Percentiles rank a stretch among this genome's conserved stretches.
phyloP scores from a whole-genome alignment of 2,888 invertebrate genomes.

The Cryptops parisi region DNA sequence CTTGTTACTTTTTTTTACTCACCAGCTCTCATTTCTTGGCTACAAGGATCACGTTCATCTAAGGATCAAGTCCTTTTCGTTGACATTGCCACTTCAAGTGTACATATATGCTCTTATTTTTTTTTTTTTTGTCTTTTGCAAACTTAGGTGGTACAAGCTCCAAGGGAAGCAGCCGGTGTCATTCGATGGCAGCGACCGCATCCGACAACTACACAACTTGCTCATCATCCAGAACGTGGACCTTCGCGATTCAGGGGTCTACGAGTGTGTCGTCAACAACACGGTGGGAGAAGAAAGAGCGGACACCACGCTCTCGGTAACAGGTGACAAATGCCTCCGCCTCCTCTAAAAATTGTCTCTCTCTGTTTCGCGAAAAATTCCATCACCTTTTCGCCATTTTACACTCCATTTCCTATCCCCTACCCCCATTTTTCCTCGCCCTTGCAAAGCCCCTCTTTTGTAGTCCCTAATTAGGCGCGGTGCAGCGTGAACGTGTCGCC shows the following conservation, averaged over 20 bases:
- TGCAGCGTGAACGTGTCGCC: no score
- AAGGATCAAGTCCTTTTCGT: no score
- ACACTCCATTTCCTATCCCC: neutral
- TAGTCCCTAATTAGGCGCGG: neutral
- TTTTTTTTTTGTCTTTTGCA: no score
- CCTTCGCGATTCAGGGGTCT: conserved; percentile 81
- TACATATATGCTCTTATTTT: no score
- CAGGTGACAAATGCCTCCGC: conserved; percentile 34
- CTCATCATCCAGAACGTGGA: conserved; percentile 14
- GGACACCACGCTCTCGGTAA: conserved; percentile 80
- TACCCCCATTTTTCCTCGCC: neutral
- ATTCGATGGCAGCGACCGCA: conserved; percentile 5
- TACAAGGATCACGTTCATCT: no score
- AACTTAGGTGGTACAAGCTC: conserved; percentile 14
- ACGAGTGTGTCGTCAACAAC: conserved; percentile 86
- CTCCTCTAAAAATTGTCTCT: conserved; percentile 3
- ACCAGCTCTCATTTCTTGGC: no score
- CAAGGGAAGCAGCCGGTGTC: conserved; percentile 8
- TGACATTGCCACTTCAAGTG: no score
- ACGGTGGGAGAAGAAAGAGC: conserved; percentile 83
- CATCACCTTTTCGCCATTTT: no score
- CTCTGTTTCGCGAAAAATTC: no score
- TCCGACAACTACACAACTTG: conserved; percentile 13
- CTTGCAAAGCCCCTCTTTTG: neutral
- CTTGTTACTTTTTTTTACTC: no score